phyloP scores from a whole-genome alignment of 2,888 invertebrate genomes.

The Chaitophorus viminalis region DNA sequence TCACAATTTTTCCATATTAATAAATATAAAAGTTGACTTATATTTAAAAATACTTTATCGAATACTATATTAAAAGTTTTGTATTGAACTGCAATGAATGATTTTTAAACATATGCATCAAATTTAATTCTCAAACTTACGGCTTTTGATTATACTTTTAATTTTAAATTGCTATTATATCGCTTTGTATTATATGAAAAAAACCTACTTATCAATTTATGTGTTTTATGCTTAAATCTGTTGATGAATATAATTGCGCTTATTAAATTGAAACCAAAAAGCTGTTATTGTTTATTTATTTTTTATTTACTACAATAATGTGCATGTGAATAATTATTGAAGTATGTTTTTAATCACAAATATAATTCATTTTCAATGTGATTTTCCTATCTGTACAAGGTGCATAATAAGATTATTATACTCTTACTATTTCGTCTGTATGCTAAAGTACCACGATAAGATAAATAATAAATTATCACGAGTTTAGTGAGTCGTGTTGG shows the following conservation, averaged over 20 bases:
- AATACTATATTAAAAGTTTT: too few relatives aligned
- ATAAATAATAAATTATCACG: conserved; percentile 39
- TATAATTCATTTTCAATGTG: not conserved
- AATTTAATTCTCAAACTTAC: too few relatives aligned
- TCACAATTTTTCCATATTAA: too few relatives aligned
- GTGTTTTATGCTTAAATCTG: too few relatives aligned
- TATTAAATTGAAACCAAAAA: not conserved
- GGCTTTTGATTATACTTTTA: too few relatives aligned
- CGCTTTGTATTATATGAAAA: too few relatives aligned
- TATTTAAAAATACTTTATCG: too few relatives aligned
- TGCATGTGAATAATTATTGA: not conserved
- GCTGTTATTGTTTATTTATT: not conserved
- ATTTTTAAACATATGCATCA: too few relatives aligned
- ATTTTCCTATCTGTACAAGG: not conserved
- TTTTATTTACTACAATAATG: not conserved
- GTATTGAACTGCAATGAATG: too few relatives aligned
- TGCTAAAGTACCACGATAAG: not conserved
- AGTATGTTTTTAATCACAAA: not conserved
- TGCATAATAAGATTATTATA: not conserved
- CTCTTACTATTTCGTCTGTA: not conserved
- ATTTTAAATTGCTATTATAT: too few relatives aligned
- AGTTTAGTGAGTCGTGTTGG: not conserved
- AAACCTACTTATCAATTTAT: too few relatives aligned
- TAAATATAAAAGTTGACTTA: too few relatives aligned
- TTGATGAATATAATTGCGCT: not conserved